Base-by-base conservation (phyloP, 2,888 invertebrate species). In the Atethmia centrago region DNA sequence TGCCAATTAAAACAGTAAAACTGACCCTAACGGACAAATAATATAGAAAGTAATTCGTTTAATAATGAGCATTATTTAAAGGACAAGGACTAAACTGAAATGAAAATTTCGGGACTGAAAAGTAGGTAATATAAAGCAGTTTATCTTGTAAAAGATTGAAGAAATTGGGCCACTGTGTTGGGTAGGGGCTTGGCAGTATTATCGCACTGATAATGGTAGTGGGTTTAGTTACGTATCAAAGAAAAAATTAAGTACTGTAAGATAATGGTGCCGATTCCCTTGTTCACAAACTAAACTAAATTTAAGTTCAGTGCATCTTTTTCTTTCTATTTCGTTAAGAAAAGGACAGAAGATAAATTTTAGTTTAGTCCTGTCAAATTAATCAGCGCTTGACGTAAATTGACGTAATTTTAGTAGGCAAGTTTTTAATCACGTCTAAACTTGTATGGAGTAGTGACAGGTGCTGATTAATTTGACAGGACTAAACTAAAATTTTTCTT, bases 1-100 rank as follows among this genome's bases (percentile, higher is more conserved):
- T 77, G 61, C 77, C 77, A 85, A 81, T 86, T 83, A 81, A 73
- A 71, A 67, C 76, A 56, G 76, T 67, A 66, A 59, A 69, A 63
- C 36, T 68, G 61, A 73, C 72, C 82, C 58, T 63, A 62, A 65
- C 47, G n/a, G 56, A 53, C 82, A 53, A 61, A 62, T 73, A 64
- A 70, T 75, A 58, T 42, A 63, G 65, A 47, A 53, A 64, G 58
- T 72, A 83, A 79, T 72, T 70, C 36, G 36, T 65, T 59, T 75
- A 47, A 78, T 71, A 80, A 85, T 65, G 61, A 66, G 40, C 70
- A 72, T 83, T 74, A 42, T 83, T 72, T 63, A 62, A 82, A 16
- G 65, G 65, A 58, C 68, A 78, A 73, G 45, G 68, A 21, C 31
- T 31, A 14, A n/a, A 71, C 53, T 59, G 25, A 31, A 67, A 70